Evolutionary conservation across 2,113 vertebrate species (phyloP), one percentile per base, ranked within the genome.

Genomic region (Thunnus maccoyii): DNA sequence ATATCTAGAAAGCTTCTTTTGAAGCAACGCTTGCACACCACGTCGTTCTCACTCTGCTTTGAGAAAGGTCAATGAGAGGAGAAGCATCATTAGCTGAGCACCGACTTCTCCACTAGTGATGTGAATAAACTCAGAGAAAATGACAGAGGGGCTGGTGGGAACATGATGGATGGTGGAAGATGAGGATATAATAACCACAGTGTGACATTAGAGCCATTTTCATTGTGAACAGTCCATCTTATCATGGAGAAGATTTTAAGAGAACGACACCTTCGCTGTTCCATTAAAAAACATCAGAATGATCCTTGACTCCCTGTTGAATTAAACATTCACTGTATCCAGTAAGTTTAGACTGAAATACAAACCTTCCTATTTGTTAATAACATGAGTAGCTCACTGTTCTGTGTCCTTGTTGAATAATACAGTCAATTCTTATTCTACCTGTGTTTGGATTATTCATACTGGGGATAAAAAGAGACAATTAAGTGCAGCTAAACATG

Each of bases 61-160:
- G 46, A 48, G 72, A 82, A 87, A 88, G 91, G 91, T 91, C 88
- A 80, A 50, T 4, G 17, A 57, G 67, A 70, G 63, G 75, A 67
- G 82, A 86, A 20, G 69, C 79, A 47, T 84, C 65, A 78, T 88
- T 90, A 88, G 55, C 69, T 14, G n/a, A 75, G 71, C 67, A 2
- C 13, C 16, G 46, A 82, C 81, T 77, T 72, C 22, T 22, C 82
- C 15, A n/a, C 72, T 0, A 13, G 55, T 5, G 65, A 83, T 1
- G 14, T 61, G 77, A 86, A 86, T 74, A 81, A 80, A 88, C 30
- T 55, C 22, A 22, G 56, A 51, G 70, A 77, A 51, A 36, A 62
- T 54, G 80, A 72, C 77, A 22, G 22, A 22, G 22, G 5, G 58
- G 47, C 62, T 11, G 72, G 18, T 25, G 66, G 61, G 30, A 47